Base-by-base conservation (phyloP, 2,797 vertebrate genomes). In the Nannoperca obscura region DNA sequence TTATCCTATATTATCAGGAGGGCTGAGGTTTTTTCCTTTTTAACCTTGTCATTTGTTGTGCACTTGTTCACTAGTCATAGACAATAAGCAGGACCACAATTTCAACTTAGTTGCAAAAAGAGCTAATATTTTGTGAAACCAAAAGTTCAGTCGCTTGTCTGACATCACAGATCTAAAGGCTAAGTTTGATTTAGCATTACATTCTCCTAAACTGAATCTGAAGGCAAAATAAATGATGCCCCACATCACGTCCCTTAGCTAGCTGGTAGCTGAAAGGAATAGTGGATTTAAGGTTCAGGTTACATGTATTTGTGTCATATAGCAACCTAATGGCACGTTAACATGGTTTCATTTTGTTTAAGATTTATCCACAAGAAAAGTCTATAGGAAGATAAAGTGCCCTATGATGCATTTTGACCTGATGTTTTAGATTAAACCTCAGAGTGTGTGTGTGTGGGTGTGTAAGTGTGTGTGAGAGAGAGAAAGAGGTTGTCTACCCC, bases 401-500 rank as follows among this genome's bases (percentile, higher is more conserved):
- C 22, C 38, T 5, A 0, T 61, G 42, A 32, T 71, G 50, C 55
- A 36, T 63, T 81, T 54, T 76, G 75, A 78, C 59, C 68, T 52
- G 30, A 34, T 63, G 53, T 54, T 78, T 49, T 17, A 61, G 52
- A 77, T 72, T 72, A 34, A 63, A 80, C 69, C 9, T 42, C 32
- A 36, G 32, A 57, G 15, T 3, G 12, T 32, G 63, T 74, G 50
- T 44, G 46, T 17, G 13, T 30, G 14, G 15, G 24, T 17, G 49
- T 36, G 49, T 40, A 34, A 54, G 42, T 30, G n/a, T 32, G 10
- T 17, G 50, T 38, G 53, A 1, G 53, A n/a, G n/a, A n/a, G n/a
- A n/a, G n/a, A n/a, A n/a, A n/a, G n/a, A n/a, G n/a, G 40, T 32
- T 58, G 74, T 69, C 78, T 64, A 73, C 74, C 80, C 80, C 88